Percentiles rank a stretch among this genome's conserved stretches.
Evolutionary conservation across 2,113 vertebrate genomes (phyloP).

Genomic region (Chamaetylas fuelleborni): DNA sequence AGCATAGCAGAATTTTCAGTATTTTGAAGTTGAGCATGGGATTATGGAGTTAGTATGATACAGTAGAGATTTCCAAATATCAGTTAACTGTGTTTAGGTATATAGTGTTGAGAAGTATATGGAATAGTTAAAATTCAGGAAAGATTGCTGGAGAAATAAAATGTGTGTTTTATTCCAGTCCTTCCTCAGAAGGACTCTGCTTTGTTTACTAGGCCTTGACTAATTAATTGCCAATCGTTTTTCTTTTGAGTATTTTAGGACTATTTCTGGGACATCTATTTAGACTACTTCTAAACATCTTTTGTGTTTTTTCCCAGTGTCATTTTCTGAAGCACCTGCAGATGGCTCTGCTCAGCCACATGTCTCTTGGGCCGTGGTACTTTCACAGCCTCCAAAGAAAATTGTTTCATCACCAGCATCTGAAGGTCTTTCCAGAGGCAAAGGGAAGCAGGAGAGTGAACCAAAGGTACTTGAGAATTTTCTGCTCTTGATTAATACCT

Average conservation of each 20-base stretch:
- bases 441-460: slow-evolving; percentile 21
- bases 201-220: background rate
- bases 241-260: background rate
- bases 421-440: slow-evolving; percentile 42
- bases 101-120: background rate
- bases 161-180: background rate
- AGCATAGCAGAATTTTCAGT: background rate
- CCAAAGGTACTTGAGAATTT: slow-evolving; percentile 44
- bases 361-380: slow-evolving; percentile 59
- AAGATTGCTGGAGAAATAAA: background rate
- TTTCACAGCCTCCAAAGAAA: slow-evolving; percentile 56
- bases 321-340: slow-evolving; percentile 58
- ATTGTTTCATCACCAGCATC: slow-evolving; percentile 12
- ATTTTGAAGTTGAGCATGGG: background rate
- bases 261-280: background rate
- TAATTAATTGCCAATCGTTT: background rate
- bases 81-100: background rate
- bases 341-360: slow-evolving; percentile 57
- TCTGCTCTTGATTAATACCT: background rate
- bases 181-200: background rate
- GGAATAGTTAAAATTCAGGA: background rate
- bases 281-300: background rate
- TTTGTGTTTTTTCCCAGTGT: background rate
- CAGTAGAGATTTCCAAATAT: background rate
- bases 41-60: background rate